Evolutionary conservation across 2,888 invertebrate species (phyloP), one percentile per base, ranked within the genome.

Genomic region (Marronus borbonicus): DNA sequence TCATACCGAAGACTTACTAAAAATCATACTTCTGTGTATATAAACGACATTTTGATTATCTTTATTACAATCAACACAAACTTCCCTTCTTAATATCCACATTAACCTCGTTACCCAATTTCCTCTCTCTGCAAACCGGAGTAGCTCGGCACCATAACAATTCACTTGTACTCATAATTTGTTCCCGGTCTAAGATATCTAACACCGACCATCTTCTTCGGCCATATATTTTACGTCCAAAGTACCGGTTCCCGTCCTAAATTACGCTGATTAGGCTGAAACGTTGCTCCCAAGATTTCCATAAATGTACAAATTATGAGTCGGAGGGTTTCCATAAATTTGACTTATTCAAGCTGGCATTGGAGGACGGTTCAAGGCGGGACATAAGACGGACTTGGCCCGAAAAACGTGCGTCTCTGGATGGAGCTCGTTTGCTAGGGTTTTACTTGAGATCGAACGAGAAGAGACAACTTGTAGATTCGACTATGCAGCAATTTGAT

Each of bases 221-320:
- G 24, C 10, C 49, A 49, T 66, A 66, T 66, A 66, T 66, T 24
- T 49, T 44, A 66, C 44, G 24, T 24, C 17, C 44, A 12, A 66
- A 17, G 55, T 58, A 58, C 49, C 24, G 20, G 44, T 44, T 44
- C 49, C 7, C 49, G 55, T 20, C 66, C 24, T 58, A 58, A 72
- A 72, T 72, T 72, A 58, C 14, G 50, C 72, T 44, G 58, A 72
- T 72, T 72, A 72, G 39, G 39, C 10, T 39, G 58, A 39, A 20
- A 28, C 55, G 58, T 44, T 28, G 58, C 28, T 58, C 58, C 72
- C 72, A 58, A 72, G 58, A 72, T 72, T 72, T 72, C 72, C 72
- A 72, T 72, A 72, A 72, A 72, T 58, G 39, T 72, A 72, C 58
- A 39, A 72, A 39, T 72, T 72, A 72, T 36, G 39, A 36, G 31